Evolutionary conservation across 2,797 vertebrate genomes (phyloP), one percentile per base, ranked within the genome.

Genomic region (Lepidocolaptes lacrymiger): DNA sequence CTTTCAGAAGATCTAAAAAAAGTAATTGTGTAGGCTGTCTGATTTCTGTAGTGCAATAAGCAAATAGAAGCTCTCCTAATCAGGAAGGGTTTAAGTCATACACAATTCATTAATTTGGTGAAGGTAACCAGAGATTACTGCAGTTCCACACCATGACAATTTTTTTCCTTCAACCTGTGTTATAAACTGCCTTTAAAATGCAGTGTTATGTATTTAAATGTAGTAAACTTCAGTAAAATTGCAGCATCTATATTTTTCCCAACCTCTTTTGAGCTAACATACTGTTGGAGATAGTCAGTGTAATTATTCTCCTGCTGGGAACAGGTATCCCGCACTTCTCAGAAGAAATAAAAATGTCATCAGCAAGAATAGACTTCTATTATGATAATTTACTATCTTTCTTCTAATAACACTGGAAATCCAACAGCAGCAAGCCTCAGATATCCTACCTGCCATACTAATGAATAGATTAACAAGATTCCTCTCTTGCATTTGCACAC

Each of bases 291-390:
- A 80, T 36, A 94, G 66, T 88, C 90, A 93, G 56, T 67, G 84
- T 95, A 96, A 97, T 97, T 97, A 93, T 89, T 94, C 55, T 96
- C 68, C 92, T 94, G 80, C 88, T 95, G 91, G 63, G 66, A 97
- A 90, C 55, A 96, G 92, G 83, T 95, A 96, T 96, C 81, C 85
- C 11, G 6, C 83, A 90, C 41, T 83, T 85, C 87, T 96, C 74
- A 92, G 90, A 77, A 95, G 91, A 96, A 97, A 96, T 96, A 96
- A 97, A 97, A 97, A 96, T 95, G 77, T 54, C 66, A 78, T 69
- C 0, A 0, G 16, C 69, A 92, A 85, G 58, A 80, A 67, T 75
- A 75, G 49, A 54, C 5, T 75, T 89, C 23, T 81, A 30, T 73
- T 74, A 52, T 59, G 75, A 72, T 48, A 78, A 83, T 84, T 68